A percentile compares a stretch with the other conserved stretches of the same genome.
Conservation (phyloP, 2,888 invertebrate genomes). For the Patella ulyssiponensis region DNA sequence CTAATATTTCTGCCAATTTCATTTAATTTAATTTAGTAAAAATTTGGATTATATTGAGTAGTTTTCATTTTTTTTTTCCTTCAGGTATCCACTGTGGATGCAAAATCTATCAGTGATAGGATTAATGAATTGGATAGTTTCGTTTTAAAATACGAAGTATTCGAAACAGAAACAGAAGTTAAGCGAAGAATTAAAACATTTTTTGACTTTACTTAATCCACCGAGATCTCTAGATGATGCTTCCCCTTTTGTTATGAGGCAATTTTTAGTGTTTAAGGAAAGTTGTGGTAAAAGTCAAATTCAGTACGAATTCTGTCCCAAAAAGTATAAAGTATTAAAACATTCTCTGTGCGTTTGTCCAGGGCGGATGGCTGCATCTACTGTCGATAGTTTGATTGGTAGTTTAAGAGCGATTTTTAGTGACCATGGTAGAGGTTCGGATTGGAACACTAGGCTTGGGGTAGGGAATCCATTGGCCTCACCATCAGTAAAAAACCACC, state of each 20-base stretch:
- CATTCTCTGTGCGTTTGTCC: background rate
- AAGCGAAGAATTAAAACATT: background rate
- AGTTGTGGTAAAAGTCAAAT: background rate
- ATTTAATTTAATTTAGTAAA: too few species aligned
- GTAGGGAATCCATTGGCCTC: background rate
- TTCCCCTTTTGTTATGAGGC: background rate
- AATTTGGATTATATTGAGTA: too few species aligned
- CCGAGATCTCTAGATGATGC: background rate
- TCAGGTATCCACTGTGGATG: too few species aligned
- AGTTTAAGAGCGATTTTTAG: background rate
- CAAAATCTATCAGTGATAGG: too few species aligned
- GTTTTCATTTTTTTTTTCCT: too few species aligned
- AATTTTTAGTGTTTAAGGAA: background rate
- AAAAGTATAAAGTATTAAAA: background rate
- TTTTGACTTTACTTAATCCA: background rate
- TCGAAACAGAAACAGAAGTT: background rate
- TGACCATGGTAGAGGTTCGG: too few species aligned
- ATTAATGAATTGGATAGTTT: background rate
- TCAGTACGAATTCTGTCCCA: background rate
- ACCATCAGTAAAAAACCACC: background rate
- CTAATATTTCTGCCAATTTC: too few species aligned
- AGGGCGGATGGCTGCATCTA: background rate
- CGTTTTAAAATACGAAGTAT: background rate
- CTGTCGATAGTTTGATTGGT: background rate
- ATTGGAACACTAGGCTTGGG: too few species aligned